Percentiles rank a stretch among this genome's conserved stretches.
These are phyloP conservation scores for Habroteleia sp. DNA, from an alignment of 2,888 invertebrate genomes.

Conservation along the genomic window DNA sequence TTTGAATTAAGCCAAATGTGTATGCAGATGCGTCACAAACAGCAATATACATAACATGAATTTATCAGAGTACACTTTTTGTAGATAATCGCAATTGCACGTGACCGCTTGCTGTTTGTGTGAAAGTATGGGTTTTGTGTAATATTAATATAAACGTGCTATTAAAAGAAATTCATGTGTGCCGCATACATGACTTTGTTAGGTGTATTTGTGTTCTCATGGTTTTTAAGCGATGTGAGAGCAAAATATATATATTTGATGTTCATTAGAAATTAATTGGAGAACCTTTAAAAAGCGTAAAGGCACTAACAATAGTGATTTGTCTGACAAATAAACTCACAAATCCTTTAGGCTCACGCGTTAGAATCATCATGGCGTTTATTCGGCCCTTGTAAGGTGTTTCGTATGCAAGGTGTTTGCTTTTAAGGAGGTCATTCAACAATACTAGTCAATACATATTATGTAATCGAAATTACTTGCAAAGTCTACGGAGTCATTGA, in stretches of 20 bases:
- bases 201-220: constrained; percentile 57
- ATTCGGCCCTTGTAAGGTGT: constrained; percentile 23
- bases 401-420: constrained; percentile 38
- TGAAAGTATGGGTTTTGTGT: constrained; percentile 63
- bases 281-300: constrained; percentile 22
- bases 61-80: constrained; percentile 36
- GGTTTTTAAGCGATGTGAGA: constrained; percentile 31
- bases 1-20: constrained; percentile 42
- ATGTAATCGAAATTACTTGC: too few species aligned
- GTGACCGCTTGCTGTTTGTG: constrained; percentile 59
- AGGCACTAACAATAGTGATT: constrained; percentile 26
- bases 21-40: constrained; percentile 20
- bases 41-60: constrained; percentile 19
- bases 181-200: constrained; percentile 47
- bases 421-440: constrained; percentile 53
- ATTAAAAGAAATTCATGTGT: constrained; percentile 33
- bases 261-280: constrained; percentile 29
- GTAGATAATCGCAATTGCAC: constrained; percentile 62
- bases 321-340: constrained; percentile 22
- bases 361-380: constrained; percentile 16
- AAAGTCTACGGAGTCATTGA: too few species aligned
- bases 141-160: constrained; percentile 50
- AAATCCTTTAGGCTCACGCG: constrained; percentile 10
- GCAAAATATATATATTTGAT: constrained; percentile 26
- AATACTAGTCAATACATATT: constrained; percentile 48